A percentile compares a stretch with the other conserved stretches of the same genome.
These are phyloP conservation scores for Porites rus DNA, from an alignment of 92 coral and sea anemone genomes.

Conservation along the genomic window DNA sequence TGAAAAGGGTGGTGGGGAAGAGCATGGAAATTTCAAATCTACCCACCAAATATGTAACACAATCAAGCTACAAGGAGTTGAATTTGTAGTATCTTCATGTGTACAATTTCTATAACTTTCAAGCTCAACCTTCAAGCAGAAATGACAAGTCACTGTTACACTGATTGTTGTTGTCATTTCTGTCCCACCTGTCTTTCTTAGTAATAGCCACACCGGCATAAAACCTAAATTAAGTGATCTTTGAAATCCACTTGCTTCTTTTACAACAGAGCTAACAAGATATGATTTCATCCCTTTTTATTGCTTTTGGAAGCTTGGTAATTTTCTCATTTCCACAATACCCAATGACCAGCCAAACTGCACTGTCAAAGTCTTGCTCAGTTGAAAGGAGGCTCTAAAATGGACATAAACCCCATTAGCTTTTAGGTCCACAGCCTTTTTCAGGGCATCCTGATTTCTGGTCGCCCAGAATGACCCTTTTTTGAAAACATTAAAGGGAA, in stretches of 20 bases:
- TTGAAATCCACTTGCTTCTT: slow-evolving; percentile 46
- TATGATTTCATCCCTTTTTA: slow-evolving; percentile 18
- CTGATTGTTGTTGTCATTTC: too few species aligned
- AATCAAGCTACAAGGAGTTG: too few species aligned
- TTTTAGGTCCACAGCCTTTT: not conserved
- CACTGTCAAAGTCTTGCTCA: slow-evolving; percentile 30
- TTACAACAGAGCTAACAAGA: slow-evolving; percentile 14
- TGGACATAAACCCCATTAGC: not conserved
- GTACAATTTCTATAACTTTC: too few species aligned
- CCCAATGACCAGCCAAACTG: slow-evolving; percentile 49
- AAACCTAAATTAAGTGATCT: slow-evolving; percentile 35
- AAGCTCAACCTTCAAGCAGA: too few species aligned
- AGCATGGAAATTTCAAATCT: too few species aligned
- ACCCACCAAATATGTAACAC: too few species aligned
- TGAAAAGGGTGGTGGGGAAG: too few species aligned
- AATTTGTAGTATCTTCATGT: too few species aligned
- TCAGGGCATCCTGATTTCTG: not conserved
- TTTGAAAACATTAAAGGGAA: not conserved
- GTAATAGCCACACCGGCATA: slow-evolving; percentile 45
- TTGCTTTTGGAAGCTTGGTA: slow-evolving; percentile 60
- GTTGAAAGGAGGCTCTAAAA: slow-evolving; percentile 2
- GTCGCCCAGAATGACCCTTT: slow-evolving; percentile 8
- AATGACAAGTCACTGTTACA: not conserved
- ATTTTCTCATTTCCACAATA: slow-evolving; percentile 66
- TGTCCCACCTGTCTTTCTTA: slow-evolving; percentile 56